These are phyloP conservation scores for Junonia oenone DNA, from an alignment of 2,888 invertebrate species.

Conservation along the genomic window DNA sequence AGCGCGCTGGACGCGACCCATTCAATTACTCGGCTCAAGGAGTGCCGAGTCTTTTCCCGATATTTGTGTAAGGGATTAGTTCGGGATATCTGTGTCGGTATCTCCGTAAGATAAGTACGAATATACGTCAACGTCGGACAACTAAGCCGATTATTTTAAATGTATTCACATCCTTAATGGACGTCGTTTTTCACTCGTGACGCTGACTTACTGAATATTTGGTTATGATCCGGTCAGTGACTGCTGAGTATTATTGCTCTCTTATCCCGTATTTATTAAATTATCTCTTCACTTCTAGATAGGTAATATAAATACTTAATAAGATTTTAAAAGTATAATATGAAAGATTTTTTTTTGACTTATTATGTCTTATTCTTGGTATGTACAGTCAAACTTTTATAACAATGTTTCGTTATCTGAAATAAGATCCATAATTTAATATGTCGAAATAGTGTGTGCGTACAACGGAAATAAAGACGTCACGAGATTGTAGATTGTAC, in stretches of 20 bases:
- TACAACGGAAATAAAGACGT: slow-evolving; percentile 38
- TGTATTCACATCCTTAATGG: slow-evolving; percentile 80
- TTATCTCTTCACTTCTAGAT: slow-evolving; percentile 43
- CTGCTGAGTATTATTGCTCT: slow-evolving; percentile 62
- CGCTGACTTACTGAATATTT: slow-evolving; percentile 74
- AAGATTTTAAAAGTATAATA: too few relatives aligned
- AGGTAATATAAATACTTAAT: not conserved
- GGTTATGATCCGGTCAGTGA: slow-evolving; percentile 78
- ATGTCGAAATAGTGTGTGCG: not conserved
- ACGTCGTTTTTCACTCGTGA: slow-evolving; percentile 74
- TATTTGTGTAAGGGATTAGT: slow-evolving; percentile 78
- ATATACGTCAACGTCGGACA: slow-evolving; percentile 79
- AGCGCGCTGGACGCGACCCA: slow-evolving; percentile 51
- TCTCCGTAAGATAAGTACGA: slow-evolving; percentile 78
- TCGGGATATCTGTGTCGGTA: slow-evolving; percentile 76
- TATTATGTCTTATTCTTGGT: not conserved
- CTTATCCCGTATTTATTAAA: slow-evolving; percentile 65
- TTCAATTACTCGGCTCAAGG: slow-evolving; percentile 74
- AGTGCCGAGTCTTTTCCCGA: slow-evolving; percentile 75
- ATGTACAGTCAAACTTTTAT: not conserved
- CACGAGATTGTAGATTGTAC: slow-evolving; percentile 19
- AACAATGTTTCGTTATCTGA: not conserved
- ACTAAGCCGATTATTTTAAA: slow-evolving; percentile 80
- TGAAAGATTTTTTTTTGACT: not conserved
- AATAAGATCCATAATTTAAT: slow-evolving; percentile 1